These are phyloP conservation scores for Seriola aureovittata DNA, from an alignment of 2,113 vertebrate species.

Conservation along the genomic window DNA sequence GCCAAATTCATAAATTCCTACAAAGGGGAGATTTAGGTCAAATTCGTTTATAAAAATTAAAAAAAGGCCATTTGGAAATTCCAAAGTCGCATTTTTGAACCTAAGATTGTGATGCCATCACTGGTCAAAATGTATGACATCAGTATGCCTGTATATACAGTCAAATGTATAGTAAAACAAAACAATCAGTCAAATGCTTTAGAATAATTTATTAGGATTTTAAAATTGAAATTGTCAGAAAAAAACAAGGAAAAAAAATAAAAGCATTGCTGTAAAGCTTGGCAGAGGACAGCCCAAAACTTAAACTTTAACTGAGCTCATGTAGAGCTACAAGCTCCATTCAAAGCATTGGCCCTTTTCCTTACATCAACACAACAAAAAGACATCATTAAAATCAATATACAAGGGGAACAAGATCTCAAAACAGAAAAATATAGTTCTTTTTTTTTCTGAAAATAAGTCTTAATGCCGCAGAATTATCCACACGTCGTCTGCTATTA, in stretches of 20 bases:
- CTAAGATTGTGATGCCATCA: too few species aligned
- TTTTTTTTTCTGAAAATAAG: constrained; percentile 84
- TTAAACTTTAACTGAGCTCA: constrained; percentile 69
- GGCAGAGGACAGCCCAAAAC: constrained; percentile 70
- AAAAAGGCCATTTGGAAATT: not conserved
- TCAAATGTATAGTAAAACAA: not conserved
- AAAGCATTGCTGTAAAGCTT: constrained; percentile 78
- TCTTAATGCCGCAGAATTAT: constrained; percentile 86
- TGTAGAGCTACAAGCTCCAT: constrained; percentile 58
- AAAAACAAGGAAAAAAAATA: constrained; percentile 72
- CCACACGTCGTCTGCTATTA: constrained; percentile 77
- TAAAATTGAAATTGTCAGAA: constrained; percentile 93
- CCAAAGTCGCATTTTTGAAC: not conserved
- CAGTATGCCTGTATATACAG: too few species aligned
- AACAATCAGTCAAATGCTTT: constrained; percentile 82
- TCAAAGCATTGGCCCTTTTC: constrained; percentile 75
- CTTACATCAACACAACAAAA: constrained; percentile 77
- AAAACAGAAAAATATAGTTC: constrained; percentile 84
- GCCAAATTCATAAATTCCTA: not conserved
- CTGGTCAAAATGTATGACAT: not conserved
- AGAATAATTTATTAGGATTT: constrained; percentile 99
- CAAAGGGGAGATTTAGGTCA: not conserved
- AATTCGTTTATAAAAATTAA: not conserved
- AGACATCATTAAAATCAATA: constrained; percentile 77
- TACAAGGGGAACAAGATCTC: constrained; percentile 80